A percentile compares a stretch with the other conserved stretches of the same genome.
Evolutionary conservation across 37 sponge, comb jelly and placozoan species (phyloP).

Genomic region (Corticium candelabrum): DNA sequence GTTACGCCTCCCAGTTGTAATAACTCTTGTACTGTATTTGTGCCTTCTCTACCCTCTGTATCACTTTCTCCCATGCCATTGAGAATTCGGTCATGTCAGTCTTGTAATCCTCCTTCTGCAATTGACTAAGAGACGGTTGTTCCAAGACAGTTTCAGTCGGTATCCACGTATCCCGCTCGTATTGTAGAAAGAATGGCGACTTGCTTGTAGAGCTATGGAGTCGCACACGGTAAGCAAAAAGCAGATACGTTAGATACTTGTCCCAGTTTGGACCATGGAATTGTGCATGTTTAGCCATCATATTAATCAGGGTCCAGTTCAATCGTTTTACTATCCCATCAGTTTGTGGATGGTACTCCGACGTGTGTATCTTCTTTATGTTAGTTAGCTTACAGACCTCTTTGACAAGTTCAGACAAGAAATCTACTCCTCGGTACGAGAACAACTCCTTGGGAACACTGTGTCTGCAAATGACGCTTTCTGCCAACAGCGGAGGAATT

Average conservation of each 20-base stretch:
- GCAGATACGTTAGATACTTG: constrained; percentile 22
- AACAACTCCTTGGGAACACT: constrained; percentile 35
- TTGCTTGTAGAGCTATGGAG: constrained; percentile 31
- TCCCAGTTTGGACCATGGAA: constrained; percentile 28
- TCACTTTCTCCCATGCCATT: too few relatives aligned
- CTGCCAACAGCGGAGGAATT: constrained; percentile 36
- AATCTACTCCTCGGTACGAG: constrained; percentile 19
- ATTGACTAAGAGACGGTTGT: too few relatives aligned
- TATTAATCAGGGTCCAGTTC: constrained; percentile 24
- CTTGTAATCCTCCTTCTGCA: too few relatives aligned
- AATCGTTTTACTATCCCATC: constrained; percentile 39
- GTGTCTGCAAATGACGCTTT: constrained; percentile 38
- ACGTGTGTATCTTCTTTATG: constrained; percentile 20
- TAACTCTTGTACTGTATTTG: too few relatives aligned
- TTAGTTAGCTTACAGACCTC: constrained; percentile 21
- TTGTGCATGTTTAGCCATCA: constrained; percentile 23
- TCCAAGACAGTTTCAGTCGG: constrained; percentile 24
- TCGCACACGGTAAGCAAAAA: constrained; percentile 28
- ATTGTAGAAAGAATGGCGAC: constrained; percentile 34
- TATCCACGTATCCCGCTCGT: constrained; percentile 29
- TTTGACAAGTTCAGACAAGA: constrained; percentile 21
- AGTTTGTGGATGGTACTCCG: constrained; percentile 33
- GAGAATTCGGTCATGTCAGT: too few relatives aligned
- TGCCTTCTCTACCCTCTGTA: too few relatives aligned
- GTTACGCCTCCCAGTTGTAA: too few relatives aligned